Evolutionary conservation across 2,797 vertebrate species (phyloP), one percentile per base, ranked within the genome.

Genomic region (Knipowitschia caucasica): DNA sequence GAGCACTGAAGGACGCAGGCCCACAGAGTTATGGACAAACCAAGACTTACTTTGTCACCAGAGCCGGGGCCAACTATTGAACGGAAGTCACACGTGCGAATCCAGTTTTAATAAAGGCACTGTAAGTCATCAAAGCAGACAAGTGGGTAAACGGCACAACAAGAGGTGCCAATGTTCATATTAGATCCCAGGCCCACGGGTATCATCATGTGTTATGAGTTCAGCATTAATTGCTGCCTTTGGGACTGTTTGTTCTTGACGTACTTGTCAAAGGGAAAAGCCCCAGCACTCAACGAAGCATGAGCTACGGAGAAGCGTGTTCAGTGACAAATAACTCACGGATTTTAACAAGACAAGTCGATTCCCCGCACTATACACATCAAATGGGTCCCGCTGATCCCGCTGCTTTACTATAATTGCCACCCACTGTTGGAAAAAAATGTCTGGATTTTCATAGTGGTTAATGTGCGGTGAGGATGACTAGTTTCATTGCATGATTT

Each of bases 191-290:
- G 59, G 54, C 78, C 71, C 80, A 14, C 23, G 73, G 75, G 84
- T 59, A 52, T 73, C 79, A 64, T 81, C 66, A 62, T 66, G 75
- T 79, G 75, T 84, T 86, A 85, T 84, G 84, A 84, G 80, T 88
- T 87, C 83, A 83, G 69, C 84, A 82, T 88, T 90, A 89, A 89
- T 89, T 86, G 71, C 77, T 67, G 80, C 88, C 86, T 75, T 71
- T 71, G 82, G 87, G 82, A 86, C 69, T 64, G 15, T 84, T 88
- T 88, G 80, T 70, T 80, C 83, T 85, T 84, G 85, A 86, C 72
- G 73, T 86, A 83, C 80, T 78, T 71, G 77, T 75, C 81, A 75
- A 56, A 75, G 50, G 75, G 65, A 73, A n/a, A 49, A 49, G 73
- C 59, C 55, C 69, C 83, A 63, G 77, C 69, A 74, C 56, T 71